Conservation (phyloP, 2,797 vertebrate species). For the Champsocephalus esox region DNA sequence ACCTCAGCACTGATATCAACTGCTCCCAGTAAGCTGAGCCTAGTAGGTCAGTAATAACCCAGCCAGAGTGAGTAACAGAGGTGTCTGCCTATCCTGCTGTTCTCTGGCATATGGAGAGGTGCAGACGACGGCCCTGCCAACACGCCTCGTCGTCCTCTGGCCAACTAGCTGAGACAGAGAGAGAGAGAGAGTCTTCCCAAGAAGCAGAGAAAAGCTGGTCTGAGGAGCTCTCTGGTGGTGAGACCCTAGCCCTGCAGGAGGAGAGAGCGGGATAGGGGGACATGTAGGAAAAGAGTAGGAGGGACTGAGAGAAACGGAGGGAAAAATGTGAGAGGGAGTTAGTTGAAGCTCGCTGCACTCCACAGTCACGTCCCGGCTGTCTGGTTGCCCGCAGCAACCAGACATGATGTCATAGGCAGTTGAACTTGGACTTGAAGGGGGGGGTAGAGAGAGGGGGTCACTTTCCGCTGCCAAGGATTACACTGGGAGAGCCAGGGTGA, state of each 20-base stretch:
- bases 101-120: conserved; percentile 80
- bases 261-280: conserved; percentile 34
- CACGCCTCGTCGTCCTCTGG: conserved; percentile 65
- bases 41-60: conserved; percentile 74
- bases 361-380: conserved; percentile 91
- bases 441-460: conserved; percentile 72
- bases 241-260: conserved; percentile 61
- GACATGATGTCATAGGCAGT: conserved; percentile 95
- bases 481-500: conserved; percentile 67
- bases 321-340: conserved; percentile 71
- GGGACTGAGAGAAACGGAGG: conserved; percentile 49
- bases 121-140: conserved; percentile 76
- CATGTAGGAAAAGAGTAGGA: conserved; percentile 56
- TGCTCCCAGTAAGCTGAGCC: conserved; percentile 68
- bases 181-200: conserved; percentile 51
- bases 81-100: conserved; percentile 79
- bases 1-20: conserved; percentile 45
- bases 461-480: conserved; percentile 84
- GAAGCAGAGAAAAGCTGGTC: conserved; percentile 69
- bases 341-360: conserved; percentile 82
- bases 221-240: conserved; percentile 81
- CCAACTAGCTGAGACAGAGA: conserved; percentile 74
- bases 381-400: conserved; percentile 92
- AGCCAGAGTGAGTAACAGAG: conserved; percentile 72
- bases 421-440: conserved; percentile 89